Evolutionary conservation across 2,113 vertebrate species (phyloP).

Genomic region (Clarias magur): DNA sequence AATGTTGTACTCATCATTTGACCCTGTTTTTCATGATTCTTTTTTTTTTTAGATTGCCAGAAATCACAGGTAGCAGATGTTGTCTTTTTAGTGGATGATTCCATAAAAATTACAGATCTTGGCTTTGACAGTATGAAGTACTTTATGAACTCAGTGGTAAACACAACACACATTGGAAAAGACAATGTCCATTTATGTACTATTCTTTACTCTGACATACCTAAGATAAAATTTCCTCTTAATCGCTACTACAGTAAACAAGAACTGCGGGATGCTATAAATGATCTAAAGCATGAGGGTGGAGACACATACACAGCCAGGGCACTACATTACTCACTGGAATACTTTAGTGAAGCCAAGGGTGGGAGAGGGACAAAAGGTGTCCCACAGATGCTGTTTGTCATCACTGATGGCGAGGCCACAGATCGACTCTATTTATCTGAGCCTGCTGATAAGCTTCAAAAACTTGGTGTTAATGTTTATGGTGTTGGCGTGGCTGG

Average conservation of each 20-base stretch:
- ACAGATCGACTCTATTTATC: constrained; percentile 57
- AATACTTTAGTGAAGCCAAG: constrained; percentile 60
- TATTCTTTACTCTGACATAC: constrained; percentile 63
- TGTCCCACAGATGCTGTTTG: constrained; percentile 72
- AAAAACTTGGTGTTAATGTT: constrained; percentile 57
- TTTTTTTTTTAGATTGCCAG: constrained; percentile 66
- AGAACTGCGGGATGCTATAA: constrained; percentile 65
- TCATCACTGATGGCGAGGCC: constrained; percentile 77
- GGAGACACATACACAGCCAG: constrained; percentile 69
- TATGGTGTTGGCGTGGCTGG: constrained; percentile 72
- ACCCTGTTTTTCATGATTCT: background rate
- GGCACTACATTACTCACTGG: constrained; percentile 67
- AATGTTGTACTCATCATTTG: background rate
- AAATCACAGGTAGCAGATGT: constrained; percentile 75
- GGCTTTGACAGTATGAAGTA: constrained; percentile 70
- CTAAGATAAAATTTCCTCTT: constrained; percentile 63
- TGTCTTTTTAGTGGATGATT: constrained; percentile 79
- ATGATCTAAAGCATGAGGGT: background rate
- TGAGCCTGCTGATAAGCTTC: constrained; percentile 53
- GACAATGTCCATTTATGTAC: constrained; percentile 71
- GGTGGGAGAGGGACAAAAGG: constrained; percentile 62
- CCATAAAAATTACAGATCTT: constrained; percentile 54
- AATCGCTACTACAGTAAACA: constrained; percentile 58
- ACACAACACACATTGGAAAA: constrained; percentile 68
- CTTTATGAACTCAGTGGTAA: constrained; percentile 75